phyloP scores from a whole-genome alignment of 2,888 invertebrate species.

The Mamestra brassicae region DNA sequence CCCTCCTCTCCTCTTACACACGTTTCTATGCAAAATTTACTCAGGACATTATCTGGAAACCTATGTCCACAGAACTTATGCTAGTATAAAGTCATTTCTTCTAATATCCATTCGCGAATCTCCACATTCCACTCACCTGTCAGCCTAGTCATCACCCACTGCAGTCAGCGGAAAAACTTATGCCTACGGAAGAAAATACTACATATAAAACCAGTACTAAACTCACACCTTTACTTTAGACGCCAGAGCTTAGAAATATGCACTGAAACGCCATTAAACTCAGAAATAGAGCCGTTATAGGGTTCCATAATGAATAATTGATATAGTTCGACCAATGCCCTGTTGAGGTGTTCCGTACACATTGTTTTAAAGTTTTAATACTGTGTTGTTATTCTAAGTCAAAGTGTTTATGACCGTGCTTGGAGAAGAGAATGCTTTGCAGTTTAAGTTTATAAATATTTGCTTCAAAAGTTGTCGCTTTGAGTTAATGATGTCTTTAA shows the following conservation, averaged over 20 bases:
- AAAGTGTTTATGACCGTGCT: constrained; percentile 32
- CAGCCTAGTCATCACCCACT: background rate
- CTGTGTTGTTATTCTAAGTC: constrained; percentile 34
- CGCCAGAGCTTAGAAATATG: constrained; percentile 16
- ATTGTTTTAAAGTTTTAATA: constrained; percentile 53
- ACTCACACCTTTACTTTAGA: constrained; percentile 4
- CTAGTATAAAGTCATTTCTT: no score
- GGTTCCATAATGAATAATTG: constrained; percentile 59
- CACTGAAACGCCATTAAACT: constrained; percentile 35
- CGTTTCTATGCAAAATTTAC: no score
- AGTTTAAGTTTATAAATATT: constrained; percentile 58
- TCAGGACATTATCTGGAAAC: no score
- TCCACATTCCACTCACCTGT: no score
- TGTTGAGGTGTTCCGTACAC: constrained; percentile 34
- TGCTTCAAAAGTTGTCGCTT: constrained; percentile 51
- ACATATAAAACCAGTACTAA: background rate
- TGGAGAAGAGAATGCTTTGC: constrained; percentile 29
- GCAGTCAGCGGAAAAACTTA: background rate
- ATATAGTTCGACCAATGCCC: constrained; percentile 45
- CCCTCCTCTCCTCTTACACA: no score
- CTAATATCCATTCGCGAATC: no score
- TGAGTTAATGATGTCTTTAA: constrained; percentile 38
- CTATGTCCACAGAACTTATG: no score
- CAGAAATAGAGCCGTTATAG: constrained; percentile 59
- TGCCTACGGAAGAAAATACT: background rate